Percentiles rank a stretch among this genome's conserved stretches.
phyloP scores from a whole-genome alignment of 2,888 invertebrate genomes.

The Tachina fera region DNA sequence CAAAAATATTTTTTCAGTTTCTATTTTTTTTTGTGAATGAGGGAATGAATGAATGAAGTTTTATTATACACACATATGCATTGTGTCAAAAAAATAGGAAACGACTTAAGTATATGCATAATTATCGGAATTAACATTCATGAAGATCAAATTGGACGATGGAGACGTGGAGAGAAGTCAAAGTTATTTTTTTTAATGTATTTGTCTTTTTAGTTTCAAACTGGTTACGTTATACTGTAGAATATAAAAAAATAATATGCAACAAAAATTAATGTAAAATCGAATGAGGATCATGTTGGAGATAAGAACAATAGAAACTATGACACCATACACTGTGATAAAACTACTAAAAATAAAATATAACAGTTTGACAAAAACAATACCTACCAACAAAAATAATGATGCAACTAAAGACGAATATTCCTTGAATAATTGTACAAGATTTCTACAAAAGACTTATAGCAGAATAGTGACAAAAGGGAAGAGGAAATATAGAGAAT shows the following conservation, averaged over 20 bases:
- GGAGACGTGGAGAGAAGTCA: neutral
- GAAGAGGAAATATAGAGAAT: no score
- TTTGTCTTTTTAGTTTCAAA: constrained; percentile 18
- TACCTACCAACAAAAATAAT: neutral
- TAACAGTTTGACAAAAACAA: neutral
- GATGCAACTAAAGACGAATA: neutral
- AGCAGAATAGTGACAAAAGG: no score
- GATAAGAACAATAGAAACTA: constrained; percentile 47
- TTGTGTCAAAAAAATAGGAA: constrained; percentile 46
- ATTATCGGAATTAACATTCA: constrained; percentile 53
- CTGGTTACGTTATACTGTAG: constrained; percentile 42
- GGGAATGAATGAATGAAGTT: constrained; percentile 46
- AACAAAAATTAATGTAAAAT: constrained; percentile 20
- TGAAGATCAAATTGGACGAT: neutral
- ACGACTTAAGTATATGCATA: constrained; percentile 38
- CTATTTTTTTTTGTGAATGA: constrained; percentile 33
- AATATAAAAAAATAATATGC: constrained; percentile 16
- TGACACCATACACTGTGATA: constrained; percentile 7
- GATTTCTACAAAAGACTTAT: no score
- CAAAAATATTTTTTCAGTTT: neutral
- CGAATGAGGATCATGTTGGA: constrained; percentile 46
- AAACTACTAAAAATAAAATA: neutral
- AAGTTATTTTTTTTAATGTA: neutral
- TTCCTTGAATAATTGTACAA: neutral
- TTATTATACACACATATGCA: neutral